phyloP scores from a whole-genome alignment of 2,888 invertebrate genomes.

The Bugula neritina region DNA sequence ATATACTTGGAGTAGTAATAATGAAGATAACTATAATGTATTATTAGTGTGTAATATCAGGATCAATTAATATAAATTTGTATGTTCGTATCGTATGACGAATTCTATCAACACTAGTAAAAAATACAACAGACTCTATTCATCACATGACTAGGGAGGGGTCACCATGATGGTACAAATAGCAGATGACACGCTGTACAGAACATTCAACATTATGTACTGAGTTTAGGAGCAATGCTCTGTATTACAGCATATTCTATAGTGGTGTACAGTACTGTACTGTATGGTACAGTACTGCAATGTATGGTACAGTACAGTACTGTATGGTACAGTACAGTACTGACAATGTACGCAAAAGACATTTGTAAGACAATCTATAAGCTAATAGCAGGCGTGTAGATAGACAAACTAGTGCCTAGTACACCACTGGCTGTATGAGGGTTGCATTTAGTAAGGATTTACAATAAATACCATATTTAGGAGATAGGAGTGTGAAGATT shows the following conservation, averaged over 20 bases:
- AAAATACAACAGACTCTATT: background rate
- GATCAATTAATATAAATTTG: background rate
- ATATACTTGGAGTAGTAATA: background rate
- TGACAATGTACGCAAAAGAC: no score
- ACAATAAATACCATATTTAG: background rate
- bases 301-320: background rate
- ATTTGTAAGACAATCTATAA: no score
- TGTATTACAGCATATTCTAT: no score
- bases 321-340: background rate
- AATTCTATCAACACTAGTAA: background rate
- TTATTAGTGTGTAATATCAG: background rate
- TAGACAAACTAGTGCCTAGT: no score
- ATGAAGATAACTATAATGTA: background rate
- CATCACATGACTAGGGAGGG: background rate
- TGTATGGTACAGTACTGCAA: background rate
- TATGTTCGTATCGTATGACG: no score
- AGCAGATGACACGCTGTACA: background rate
- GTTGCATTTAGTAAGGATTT: background rate
- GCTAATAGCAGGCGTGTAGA: no score
- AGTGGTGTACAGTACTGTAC: background rate
- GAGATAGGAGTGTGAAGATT: background rate
- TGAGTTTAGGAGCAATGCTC: background rate
- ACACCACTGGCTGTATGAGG: no score
- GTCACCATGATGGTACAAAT: background rate
- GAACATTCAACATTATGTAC: background rate